Evolutionary conservation across 2,113 vertebrate species (phyloP), one percentile per base, ranked within the genome.

Genomic region (Cyanocitta stelleri): DNA sequence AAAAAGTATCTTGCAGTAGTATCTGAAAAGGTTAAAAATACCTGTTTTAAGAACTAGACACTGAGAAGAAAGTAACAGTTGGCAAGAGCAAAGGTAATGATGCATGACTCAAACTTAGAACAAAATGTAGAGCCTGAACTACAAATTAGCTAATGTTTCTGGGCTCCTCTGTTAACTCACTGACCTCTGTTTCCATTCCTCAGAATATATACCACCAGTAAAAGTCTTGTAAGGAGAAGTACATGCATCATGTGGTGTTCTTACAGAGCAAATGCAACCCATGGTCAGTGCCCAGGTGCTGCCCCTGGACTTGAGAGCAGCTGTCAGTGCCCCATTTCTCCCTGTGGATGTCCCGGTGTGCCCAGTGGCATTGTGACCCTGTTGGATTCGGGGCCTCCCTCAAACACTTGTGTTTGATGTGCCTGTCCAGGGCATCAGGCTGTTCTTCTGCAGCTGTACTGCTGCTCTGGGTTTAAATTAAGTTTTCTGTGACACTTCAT

Each of bases 1-100:
- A 76, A 61, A 11, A 33, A 48, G 24, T 44, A 35, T 58, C 61
- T 95, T 81, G 21, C 72, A 76, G 58, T 66, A 62, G 54, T 83
- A 48, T 86, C 78, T 85, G 52, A 51, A 77, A 89, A 96, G 85
- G 63, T 91, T 94, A 76, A 97, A 90, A 96, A 85, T 69, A 80
- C 37, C 43, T 16, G 0, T 83, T 87, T 80, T 71, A 89, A 91
- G 75, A 87, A 55, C 35, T 58, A 58, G 72, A 73, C 39, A 44
- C 9, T 20, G 71, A 74, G 69, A 77, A 83, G 64, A 89, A 90
- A 89, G 35, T 43, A 87, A 93, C 58, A 81, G 54, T 81, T 97
- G 96, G 93, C 95, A 97, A 93, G 92, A 90, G 92, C 95, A 89
- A 78, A 93, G 59, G 92, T 96, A 87, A 86, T 91, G 95, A 92